Conservation (phyloP, 2,797 vertebrate genomes). For the Hapalemur alaotrensis region DNA sequence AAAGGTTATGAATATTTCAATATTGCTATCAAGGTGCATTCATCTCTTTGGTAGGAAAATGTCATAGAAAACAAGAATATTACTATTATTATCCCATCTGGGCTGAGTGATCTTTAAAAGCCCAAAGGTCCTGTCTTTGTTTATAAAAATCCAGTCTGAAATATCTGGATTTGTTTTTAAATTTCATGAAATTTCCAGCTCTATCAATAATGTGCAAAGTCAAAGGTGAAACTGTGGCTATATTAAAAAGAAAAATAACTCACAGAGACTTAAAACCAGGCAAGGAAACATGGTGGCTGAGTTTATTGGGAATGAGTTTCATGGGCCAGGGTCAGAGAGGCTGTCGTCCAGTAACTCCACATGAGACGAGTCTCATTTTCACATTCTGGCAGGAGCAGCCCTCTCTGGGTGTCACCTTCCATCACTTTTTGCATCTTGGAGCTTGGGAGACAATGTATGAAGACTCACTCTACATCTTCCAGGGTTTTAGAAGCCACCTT, state of each 20-base stretch:
- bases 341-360: background rate
- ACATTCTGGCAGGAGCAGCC: background rate
- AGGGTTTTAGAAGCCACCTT: background rate
- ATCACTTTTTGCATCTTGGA: background rate
- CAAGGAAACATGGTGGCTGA: background rate
- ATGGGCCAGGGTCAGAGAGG: background rate
- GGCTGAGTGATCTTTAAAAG: slow-evolving; percentile 11
- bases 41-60: slow-evolving; percentile 33
- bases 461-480: background rate
- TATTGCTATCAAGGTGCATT: slow-evolving; percentile 58
- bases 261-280: background rate
- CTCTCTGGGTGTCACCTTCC: background rate
- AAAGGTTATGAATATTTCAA: slow-evolving; percentile 50
- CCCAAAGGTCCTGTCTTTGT: slow-evolving; percentile 28
- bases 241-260: slow-evolving; percentile 59
- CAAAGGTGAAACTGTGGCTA: slow-evolving; percentile 63
- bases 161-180: slow-evolving; percentile 56
- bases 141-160: slow-evolving; percentile 52
- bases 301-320: background rate
- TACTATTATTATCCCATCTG: slow-evolving; percentile 53
- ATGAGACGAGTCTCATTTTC: background rate
- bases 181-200: slow-evolving; percentile 60
- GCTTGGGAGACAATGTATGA: background rate
- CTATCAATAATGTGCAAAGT: slow-evolving; percentile 59
- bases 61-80: slow-evolving; percentile 40